Percentiles rank a stretch among this genome's conserved stretches.
These are phyloP conservation scores for Cybosia mesomella DNA, from an alignment of 2,888 invertebrate genomes.

Conservation along the genomic window DNA sequence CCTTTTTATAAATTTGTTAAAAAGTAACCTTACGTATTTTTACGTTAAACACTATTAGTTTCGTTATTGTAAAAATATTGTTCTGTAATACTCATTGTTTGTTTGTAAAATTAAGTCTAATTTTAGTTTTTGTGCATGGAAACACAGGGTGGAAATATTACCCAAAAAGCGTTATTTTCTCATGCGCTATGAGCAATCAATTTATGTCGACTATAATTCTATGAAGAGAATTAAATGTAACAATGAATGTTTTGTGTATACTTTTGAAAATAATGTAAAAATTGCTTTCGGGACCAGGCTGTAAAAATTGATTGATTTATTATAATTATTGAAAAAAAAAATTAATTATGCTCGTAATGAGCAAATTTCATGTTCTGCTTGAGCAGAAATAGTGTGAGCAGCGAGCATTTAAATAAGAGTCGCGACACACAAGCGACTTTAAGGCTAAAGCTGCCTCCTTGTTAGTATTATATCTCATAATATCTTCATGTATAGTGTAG, in stretches of 20 bases:
- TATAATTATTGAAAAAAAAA: slow-evolving; percentile 19
- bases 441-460: slow-evolving; percentile 14
- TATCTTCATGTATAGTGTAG: slow-evolving; percentile 64
- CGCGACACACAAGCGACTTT: slow-evolving; percentile 18
- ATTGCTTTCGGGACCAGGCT: slow-evolving; percentile 73
- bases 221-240: slow-evolving; percentile 60
- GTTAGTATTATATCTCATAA: slow-evolving; percentile 34
- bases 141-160: slow-evolving; percentile 71
- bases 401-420: slow-evolving; percentile 28
- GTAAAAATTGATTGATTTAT: slow-evolving; percentile 53
- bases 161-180: slow-evolving; percentile 55
- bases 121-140: slow-evolving; percentile 68
- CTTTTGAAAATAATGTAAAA: slow-evolving; percentile 46
- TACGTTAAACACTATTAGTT: slow-evolving; percentile 26
- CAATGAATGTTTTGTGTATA: slow-evolving; percentile 63
- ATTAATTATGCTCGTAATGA: slow-evolving; percentile 23
- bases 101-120: slow-evolving; percentile 58
- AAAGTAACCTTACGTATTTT: background rate
- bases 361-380: slow-evolving; percentile 17
- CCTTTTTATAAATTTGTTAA: slow-evolving; percentile 23
- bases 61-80: slow-evolving; percentile 40
- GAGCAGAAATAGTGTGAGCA: slow-evolving; percentile 14
- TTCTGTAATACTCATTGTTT: slow-evolving; percentile 68
- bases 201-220: slow-evolving; percentile 45
- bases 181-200: slow-evolving; percentile 46